phyloP scores from a whole-genome alignment of 1,140 invertebrate genomes.

The Drosophila ananassae region DNA sequence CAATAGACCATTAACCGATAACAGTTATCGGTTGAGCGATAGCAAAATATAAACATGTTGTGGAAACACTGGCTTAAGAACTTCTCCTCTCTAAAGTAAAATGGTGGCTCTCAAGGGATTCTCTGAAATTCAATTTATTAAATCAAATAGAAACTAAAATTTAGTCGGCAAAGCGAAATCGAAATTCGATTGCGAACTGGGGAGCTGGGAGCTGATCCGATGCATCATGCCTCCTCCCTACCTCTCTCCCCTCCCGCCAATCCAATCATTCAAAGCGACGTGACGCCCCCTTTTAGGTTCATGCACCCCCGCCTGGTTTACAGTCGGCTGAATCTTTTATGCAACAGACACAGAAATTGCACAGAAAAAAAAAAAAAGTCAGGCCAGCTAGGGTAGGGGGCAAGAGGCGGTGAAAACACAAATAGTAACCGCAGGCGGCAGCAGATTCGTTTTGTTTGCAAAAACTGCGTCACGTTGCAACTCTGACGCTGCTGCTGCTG shows the following conservation, averaged over 20 bases:
- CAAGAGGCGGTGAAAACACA: constrained; percentile 9
- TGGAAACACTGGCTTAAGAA: not conserved
- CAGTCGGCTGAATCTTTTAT: constrained; percentile 70
- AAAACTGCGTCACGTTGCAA: constrained; percentile 78
- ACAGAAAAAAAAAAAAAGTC: no score
- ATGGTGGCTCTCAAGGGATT: no score
- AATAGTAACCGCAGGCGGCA: constrained; percentile 42
- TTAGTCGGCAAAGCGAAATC: constrained; percentile 6
- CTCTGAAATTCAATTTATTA: not conserved
- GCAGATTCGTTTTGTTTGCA: constrained; percentile 66
- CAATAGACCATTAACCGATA: constrained; percentile 35
- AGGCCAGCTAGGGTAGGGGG: not conserved
- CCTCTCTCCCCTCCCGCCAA: not conserved
- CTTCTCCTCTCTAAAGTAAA: not conserved
- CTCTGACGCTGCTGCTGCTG: constrained; percentile 37
- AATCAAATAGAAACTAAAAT: not conserved
- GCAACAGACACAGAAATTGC: constrained; percentile 60
- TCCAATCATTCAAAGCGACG: constrained; percentile 28
- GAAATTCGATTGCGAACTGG: constrained; percentile 27
- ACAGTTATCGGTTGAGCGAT: constrained; percentile 3
- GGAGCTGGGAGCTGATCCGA: constrained; percentile 22
- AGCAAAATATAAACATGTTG: not conserved
- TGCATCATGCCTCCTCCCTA: constrained; percentile 7
- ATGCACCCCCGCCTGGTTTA: constrained; percentile 41
- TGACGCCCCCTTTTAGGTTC: constrained; percentile 34